Evolutionary conservation across 2,797 vertebrate genomes (phyloP), one percentile per base, ranked within the genome.

Genomic region (Prunella strophiata): DNA sequence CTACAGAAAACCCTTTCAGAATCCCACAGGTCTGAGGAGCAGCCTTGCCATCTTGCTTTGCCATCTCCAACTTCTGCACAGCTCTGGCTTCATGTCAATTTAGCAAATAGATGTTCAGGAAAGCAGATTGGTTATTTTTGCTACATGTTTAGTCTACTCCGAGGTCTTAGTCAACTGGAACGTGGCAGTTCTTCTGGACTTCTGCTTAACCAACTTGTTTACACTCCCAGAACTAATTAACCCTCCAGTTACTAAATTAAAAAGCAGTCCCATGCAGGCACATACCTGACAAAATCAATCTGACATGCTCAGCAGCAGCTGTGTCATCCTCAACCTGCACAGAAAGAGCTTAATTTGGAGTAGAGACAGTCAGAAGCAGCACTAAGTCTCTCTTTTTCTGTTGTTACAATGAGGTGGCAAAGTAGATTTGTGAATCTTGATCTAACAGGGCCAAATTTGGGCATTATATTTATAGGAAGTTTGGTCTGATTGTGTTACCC

Each of bases 211-310:
- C 58, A 91, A 45, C 25, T 26, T 88, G 48, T 92, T 92, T 88
- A 72, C 47, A 8, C 22, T 65, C 59, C 43, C 34, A 65, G 54
- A 81, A 81, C 48, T 70, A 92, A 91, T 94, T 81, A 91, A 78
- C 48, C 22, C 30, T 78, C n/a, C 43, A 62, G 66, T 75, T 88
- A 78, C 83, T 86, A 88, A 96, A 96, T 82, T 81, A 72, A 84
- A 94, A 91, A 77, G 26, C 20, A 70, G 30, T 48, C 23, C 12
- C 32, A 45, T 78, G 58, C 43, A 78, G 73, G 70, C 89, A 90
- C 91, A 91, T 75, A 61, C 21, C 58, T 76, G 51, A n/a, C 11
- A 94, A 93, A 88, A 94, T 94, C 83, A 76, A 88, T 91, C 63
- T 62, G 75, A 62, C 14, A 8, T 34, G 51, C 22, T 81, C 58